Percentiles rank a stretch among this genome's conserved stretches.
Evolutionary conservation across 2,797 vertebrate genomes (phyloP).

Genomic region (Stomatorhinus walkeri): DNA sequence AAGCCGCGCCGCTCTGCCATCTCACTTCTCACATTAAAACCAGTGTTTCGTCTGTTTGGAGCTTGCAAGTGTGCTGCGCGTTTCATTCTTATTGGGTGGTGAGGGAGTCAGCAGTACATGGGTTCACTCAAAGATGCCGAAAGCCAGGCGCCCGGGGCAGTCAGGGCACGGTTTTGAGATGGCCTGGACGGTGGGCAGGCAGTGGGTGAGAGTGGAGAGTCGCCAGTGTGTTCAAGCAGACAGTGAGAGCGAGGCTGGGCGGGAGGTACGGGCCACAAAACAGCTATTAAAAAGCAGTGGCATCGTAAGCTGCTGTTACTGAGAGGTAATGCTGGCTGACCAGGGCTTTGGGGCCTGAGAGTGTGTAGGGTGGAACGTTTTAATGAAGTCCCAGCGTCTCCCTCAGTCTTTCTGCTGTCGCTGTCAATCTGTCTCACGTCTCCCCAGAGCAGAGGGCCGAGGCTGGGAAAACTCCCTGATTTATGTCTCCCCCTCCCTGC

Average conservation of each 20-base stretch:
- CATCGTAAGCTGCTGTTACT: not conserved
- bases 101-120: not conserved
- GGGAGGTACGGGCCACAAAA: not conserved
- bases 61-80: not conserved
- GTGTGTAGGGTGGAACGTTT: slow-evolving; percentile 37
- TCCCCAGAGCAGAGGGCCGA: slow-evolving; percentile 50
- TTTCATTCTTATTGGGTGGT: not conserved
- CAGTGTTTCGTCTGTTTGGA: not conserved
- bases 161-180: not conserved
- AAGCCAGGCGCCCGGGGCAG: not conserved
- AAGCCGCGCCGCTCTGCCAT: not conserved
- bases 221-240: slow-evolving; percentile 1
- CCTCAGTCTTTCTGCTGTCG: slow-evolving; percentile 27
- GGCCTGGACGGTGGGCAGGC: not conserved
- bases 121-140: not conserved
- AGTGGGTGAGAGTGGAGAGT: not conserved
- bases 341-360: slow-evolving; percentile 14
- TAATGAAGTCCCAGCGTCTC: slow-evolving; percentile 52
- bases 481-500: slow-evolving; percentile 45
- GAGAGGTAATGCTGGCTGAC: not conserved
- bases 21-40: not conserved
- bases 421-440: slow-evolving; percentile 52
- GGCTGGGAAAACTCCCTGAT: slow-evolving; percentile 62
- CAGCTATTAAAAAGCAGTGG: slow-evolving; percentile 1
- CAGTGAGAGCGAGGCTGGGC: not conserved